phyloP scores from a whole-genome alignment of 1,140 invertebrate species.

The Platyscapa corneri region DNA sequence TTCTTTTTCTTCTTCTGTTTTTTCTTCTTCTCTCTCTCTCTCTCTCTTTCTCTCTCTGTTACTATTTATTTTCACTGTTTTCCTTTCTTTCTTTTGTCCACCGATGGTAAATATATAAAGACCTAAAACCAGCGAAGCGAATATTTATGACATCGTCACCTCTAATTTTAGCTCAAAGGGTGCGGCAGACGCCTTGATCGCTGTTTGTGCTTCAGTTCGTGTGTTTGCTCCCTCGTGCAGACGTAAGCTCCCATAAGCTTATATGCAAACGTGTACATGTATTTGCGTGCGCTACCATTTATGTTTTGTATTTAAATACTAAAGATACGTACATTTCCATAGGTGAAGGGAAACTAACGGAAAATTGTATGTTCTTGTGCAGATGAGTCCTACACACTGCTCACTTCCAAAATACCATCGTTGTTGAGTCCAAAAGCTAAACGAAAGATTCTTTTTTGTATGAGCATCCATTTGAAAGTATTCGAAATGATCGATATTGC shows the following conservation, averaged over 20 bases:
- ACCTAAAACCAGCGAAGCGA: constrained; percentile 63
- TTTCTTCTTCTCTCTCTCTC: neutral
- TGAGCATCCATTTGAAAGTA: too few species aligned
- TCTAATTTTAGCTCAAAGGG: constrained; percentile 71
- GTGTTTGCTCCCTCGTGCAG: constrained; percentile 9
- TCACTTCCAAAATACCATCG: too few species aligned
- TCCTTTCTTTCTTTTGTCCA: neutral
- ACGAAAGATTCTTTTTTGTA: too few species aligned
- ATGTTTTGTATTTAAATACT: neutral
- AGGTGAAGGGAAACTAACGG: neutral
- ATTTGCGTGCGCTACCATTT: neutral
- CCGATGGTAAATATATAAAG: constrained; percentile 51
- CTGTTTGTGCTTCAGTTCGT: neutral
- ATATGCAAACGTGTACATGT: neutral
- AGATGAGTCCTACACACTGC: too few species aligned
- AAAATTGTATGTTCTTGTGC: neutral
- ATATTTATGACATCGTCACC: constrained; percentile 66
- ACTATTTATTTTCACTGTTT: neutral
- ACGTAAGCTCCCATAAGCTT: neutral
- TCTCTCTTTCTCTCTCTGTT: neutral
- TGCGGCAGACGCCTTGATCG: constrained; percentile 51
- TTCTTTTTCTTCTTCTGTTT: constrained; percentile 7
- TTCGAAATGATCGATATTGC: too few species aligned
- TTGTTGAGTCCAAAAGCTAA: too few species aligned
- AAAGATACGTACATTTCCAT: neutral